Evolutionary conservation across 2,888 invertebrate genomes (phyloP).

Genomic region (Caenorhabditis uteleia): DNA sequence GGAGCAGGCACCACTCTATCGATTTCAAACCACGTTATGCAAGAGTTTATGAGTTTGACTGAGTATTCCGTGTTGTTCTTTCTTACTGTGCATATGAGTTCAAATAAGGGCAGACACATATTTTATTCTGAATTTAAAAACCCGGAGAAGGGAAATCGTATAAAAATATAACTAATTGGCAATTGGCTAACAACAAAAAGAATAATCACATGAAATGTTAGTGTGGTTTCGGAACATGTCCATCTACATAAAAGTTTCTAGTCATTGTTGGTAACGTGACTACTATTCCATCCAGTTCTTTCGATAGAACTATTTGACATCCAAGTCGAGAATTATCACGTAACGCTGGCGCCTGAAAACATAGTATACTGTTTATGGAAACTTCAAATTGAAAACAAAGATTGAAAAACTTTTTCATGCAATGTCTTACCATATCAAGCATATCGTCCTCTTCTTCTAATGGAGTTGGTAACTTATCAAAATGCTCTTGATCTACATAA

Average conservation of each 20-base stretch:
- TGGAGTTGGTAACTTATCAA: conserved; percentile 80
- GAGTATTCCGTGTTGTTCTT: too few relatives aligned
- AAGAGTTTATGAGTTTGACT: too few relatives aligned
- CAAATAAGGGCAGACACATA: too few relatives aligned
- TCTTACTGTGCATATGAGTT: too few relatives aligned
- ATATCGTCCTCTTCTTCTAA: conserved; percentile 92
- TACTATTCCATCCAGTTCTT: conserved; percentile 86
- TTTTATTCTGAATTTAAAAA: background rate
- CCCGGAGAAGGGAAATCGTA: background rate
- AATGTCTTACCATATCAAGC: conserved; percentile 75
- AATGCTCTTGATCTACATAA: conserved; percentile 82
- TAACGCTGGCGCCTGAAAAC: conserved; percentile 82
- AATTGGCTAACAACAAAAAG: conserved; percentile 3
- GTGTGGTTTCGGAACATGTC: conserved; percentile 92
- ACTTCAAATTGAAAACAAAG: too few relatives aligned
- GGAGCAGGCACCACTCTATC: too few relatives aligned
- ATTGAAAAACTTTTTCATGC: background rate
- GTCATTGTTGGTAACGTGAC: conserved; percentile 85
- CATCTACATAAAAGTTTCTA: conserved; percentile 96
- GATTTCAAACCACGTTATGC: too few relatives aligned
- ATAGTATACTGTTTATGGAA: background rate
- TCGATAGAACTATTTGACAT: conserved; percentile 85
- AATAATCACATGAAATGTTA: conserved; percentile 71
- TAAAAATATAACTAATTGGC: conserved; percentile 11
- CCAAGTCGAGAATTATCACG: conserved; percentile 92